Evolutionary conservation across 2,113 vertebrate genomes (phyloP), one percentile per base, ranked within the genome.

Genomic region (Athene cunicularia): DNA sequence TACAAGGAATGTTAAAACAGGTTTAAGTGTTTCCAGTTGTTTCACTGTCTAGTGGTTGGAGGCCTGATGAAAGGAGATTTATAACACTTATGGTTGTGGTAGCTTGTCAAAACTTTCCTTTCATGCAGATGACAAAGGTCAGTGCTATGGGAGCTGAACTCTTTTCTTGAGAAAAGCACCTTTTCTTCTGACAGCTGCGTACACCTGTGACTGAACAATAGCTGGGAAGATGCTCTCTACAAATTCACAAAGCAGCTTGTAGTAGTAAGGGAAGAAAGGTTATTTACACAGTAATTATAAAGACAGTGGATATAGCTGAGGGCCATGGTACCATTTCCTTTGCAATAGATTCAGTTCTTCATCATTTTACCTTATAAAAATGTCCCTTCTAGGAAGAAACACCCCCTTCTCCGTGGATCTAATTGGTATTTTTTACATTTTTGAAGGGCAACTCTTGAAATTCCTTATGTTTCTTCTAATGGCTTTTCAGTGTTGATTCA

Each of bases 1-100:
- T 90, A 45, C 74, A 56, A 49, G 26, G 55, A 95, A 73, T 59
- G 45, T 70, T 91, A 80, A 88, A 95, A 55, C 80, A 94, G 73
- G 85, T 75, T 82, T 87, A 89, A 96, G 81, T 67, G 73, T 89
- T 97, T 94, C 80, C 95, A 93, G 77, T 93, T 95, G 94, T 84
- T 91, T 50, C 12, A 0, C 58, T 52, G 68, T n/a, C 76, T 94
- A 14, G 75, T 79, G 80, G 52, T 49, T 79, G 68, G 80, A 95
- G 83, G 80, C 74, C 80, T 80, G 77, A 91, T 82, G 95, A 96
- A 95, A 95, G 89, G 62, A 79, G 62, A 76, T 93, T 87, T 94
- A 66, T 91, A 91, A 89, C 62, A 64, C 70, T 96, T 96, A 53
- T 2, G 21, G 64, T 89, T 81, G 80, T 30, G 70, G 93, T 70